phyloP scores from a whole-genome alignment of 2,113 vertebrate genomes.

The Bombycilla garrulus region DNA sequence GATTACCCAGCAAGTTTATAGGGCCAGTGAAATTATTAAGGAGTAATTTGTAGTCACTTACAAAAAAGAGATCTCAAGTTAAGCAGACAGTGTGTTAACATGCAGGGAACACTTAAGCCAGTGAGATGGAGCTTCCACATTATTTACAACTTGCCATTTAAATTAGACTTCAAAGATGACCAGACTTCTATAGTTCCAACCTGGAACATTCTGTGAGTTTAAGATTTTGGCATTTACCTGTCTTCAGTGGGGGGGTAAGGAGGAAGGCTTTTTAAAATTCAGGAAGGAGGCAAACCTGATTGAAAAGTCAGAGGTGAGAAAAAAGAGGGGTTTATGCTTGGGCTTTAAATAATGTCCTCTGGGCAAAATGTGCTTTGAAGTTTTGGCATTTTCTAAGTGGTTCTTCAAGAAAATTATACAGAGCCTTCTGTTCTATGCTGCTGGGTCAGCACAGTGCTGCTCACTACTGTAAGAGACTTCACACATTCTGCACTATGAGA shows the following conservation, averaged over 20 bases:
- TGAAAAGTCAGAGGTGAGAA: not conserved
- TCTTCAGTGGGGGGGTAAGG: not conserved
- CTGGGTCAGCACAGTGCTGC: not conserved
- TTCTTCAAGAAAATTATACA: not conserved
- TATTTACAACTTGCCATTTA: not conserved
- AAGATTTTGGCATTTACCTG: not conserved
- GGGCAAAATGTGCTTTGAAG: not conserved
- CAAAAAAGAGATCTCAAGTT: not conserved
- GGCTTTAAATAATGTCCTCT: not conserved
- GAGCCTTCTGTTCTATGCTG: not conserved
- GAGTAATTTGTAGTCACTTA: slow-evolving; percentile 13
- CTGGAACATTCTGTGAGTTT: not conserved
- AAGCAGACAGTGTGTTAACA: not conserved
- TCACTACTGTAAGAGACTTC: not conserved
- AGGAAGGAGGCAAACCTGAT: not conserved
- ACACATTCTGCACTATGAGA: accelerated
- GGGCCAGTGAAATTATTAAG: not conserved
- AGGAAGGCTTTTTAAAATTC: not conserved
- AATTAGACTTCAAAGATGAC: slow-evolving; percentile 10
- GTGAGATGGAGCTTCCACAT: not conserved
- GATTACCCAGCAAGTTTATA: not conserved
- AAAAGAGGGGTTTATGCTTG: not conserved
- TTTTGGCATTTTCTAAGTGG: not conserved
- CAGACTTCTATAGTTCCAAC: not conserved
- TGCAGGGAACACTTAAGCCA: not conserved